Evolutionary conservation across 2,888 invertebrate genomes (phyloP), one percentile per base, ranked within the genome.

Genomic region (Hyppa rectilinea): DNA sequence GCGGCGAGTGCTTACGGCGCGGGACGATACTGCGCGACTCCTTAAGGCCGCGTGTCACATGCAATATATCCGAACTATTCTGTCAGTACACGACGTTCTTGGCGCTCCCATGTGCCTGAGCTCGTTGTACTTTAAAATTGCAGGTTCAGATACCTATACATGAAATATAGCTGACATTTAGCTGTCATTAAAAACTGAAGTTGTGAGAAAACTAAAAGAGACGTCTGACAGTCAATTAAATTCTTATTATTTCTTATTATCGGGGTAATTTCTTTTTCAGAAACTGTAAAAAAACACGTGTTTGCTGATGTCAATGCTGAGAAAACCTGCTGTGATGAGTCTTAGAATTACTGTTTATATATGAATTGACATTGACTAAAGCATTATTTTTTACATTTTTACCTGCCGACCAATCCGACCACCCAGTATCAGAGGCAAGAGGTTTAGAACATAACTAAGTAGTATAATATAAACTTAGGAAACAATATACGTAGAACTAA

Each of bases 41-140:
- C 80, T 84, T 75, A 72, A 83, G 86, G 76, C 82, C 50, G 45
- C 66, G 68, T 73, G 85, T 86, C 87, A 81, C 81, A 77, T 79
- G 82, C 87, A 79, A 55, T 82, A 63, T 67, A 52, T 55, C 66
- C 36, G 75, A 65, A 58, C 75, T 68, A 65, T 71, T 73, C 58
- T 60, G 58, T 64, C 58, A 63, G 65, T 76, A 59, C 49, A 34
- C 52, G 61, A 59, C 64, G 70, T 66, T 75, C 74, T 52, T 65
- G 56, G 50, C 26, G 52, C 74, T 61, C 36, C 47, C 29, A 58
- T 66, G 61, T 75, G 68, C 45, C 56, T 47, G 14, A 38, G 26
- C 45, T 47, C 17, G 45, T 20, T 43, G 43, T 53, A 43, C 59
- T 49, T 4, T 3, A 43, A 20, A 36, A 34, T 10, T 40, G 38